A percentile compares a stretch with the other conserved stretches of the same genome.
These are phyloP conservation scores for Neosalanx taihuensis DNA, from an alignment of 2,797 vertebrate genomes.

Conservation along the genomic window DNA sequence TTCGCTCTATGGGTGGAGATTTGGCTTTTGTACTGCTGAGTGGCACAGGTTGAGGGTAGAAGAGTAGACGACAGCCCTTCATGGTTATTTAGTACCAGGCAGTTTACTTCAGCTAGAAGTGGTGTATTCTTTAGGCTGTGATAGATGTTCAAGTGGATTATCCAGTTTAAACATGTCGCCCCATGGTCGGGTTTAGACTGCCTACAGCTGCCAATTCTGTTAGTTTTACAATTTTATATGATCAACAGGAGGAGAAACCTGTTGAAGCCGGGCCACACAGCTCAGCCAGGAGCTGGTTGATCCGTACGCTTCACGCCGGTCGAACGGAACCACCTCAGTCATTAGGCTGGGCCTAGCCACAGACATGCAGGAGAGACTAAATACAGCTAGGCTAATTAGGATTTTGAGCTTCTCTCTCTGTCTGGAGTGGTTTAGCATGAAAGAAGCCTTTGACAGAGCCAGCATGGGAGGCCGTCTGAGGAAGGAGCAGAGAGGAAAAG, in stretches of 20 bases:
- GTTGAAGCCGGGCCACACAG: too few relatives aligned
- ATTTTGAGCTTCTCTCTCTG: conserved; percentile 14
- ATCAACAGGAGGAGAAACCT: background rate
- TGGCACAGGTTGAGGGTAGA: background rate
- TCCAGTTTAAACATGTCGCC: too few relatives aligned
- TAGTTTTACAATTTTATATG: background rate
- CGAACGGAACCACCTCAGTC: conserved; percentile 22
- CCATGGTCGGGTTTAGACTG: background rate
- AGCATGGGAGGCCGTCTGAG: background rate
- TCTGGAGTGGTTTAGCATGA: background rate
- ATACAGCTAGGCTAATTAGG: conserved; percentile 3
- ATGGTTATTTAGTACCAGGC: background rate
- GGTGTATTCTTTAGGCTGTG: too few relatives aligned
- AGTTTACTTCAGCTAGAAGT: background rate
- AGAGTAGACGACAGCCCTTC: background rate
- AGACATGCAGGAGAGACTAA: conserved; percentile 20
- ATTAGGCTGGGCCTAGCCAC: conserved; percentile 18
- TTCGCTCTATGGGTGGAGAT: background rate
- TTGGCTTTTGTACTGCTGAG: background rate
- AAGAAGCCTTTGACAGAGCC: conserved; percentile 7
- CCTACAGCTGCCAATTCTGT: background rate
- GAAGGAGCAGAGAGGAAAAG: conserved; percentile 29
- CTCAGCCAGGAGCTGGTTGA: too few relatives aligned
- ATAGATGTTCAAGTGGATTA: too few relatives aligned
- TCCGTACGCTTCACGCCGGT: conserved; percentile 14